phyloP scores from a whole-genome alignment of 1,140 invertebrate genomes.

The Ostrea denselamellosa region DNA sequence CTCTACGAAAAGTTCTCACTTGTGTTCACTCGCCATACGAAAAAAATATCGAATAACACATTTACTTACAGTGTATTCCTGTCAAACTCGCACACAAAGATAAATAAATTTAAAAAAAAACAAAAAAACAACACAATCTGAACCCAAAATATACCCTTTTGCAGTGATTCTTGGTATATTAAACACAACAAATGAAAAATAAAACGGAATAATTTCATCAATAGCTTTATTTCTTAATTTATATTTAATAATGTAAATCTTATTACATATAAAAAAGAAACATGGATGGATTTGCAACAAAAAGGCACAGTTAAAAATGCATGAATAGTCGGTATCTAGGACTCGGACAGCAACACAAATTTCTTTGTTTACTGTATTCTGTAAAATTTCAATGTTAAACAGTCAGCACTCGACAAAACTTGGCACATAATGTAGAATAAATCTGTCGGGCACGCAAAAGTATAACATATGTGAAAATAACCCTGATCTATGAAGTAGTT shows the following conservation, averaged over 20 bases:
- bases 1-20: no score
- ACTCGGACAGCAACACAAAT: neutral
- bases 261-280: neutral
- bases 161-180: no score
- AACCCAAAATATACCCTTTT: neutral
- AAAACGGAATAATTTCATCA: neutral
- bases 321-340: neutral
- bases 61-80: no score
- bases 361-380: neutral
- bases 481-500: neutral
- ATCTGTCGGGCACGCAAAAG: neutral
- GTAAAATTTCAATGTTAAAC: conserved; percentile 12
- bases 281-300: neutral
- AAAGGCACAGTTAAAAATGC: conserved; percentile 9
- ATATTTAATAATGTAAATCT: no score
- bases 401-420: neutral
- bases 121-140: neutral
- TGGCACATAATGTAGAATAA: conserved; percentile 25
- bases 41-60: no score
- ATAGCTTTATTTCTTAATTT: neutral
- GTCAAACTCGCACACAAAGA: no score
- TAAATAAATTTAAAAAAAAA: no score
- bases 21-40: no score
- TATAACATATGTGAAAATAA: neutral
- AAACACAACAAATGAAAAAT: no score